Percentiles rank a stretch among this genome's conserved stretches.
Conservation (phyloP, 2,888 invertebrate genomes). For the Lochmaea crataegi region DNA sequence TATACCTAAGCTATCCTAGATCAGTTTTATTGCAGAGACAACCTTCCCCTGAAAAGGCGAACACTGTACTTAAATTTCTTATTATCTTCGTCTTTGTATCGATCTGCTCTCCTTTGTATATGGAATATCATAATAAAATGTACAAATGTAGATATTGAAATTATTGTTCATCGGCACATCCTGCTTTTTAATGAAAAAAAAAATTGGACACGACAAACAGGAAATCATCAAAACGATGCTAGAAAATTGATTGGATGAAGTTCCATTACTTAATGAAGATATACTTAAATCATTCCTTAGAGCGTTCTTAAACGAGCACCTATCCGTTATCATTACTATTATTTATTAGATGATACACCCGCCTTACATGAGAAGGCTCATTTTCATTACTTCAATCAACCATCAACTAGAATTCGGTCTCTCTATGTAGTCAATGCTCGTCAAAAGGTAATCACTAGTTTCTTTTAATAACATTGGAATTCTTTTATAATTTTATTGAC, state of each 20-base stretch:
- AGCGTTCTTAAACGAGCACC: not conserved
- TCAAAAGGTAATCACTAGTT: conserved; percentile 13
- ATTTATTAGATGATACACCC: conserved; percentile 5
- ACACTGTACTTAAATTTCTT: too few relatives aligned
- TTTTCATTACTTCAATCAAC: conserved; percentile 20
- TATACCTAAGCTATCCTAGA: too few relatives aligned
- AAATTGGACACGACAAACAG: not conserved
- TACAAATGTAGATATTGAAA: too few relatives aligned
- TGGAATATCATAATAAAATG: too few relatives aligned
- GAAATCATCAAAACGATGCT: not conserved
- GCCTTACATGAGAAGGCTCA: conserved; percentile 6
- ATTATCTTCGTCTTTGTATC: too few relatives aligned
- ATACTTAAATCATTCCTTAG: not conserved
- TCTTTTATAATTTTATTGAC: not conserved
- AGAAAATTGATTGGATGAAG: not conserved
- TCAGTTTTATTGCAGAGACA: too few relatives aligned
- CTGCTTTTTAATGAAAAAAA: not conserved
- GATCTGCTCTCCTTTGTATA: too few relatives aligned
- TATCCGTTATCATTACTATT: not conserved
- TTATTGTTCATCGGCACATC: too few relatives aligned
- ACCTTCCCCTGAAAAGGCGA: too few relatives aligned
- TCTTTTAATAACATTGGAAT: conserved; percentile 12
- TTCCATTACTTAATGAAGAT: conserved; percentile 2
- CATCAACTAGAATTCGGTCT: conserved; percentile 6
- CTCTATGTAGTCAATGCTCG: conserved; percentile 8